phyloP scores from a whole-genome alignment of 2,113 vertebrate genomes.

The Pluvianellus socialis region DNA sequence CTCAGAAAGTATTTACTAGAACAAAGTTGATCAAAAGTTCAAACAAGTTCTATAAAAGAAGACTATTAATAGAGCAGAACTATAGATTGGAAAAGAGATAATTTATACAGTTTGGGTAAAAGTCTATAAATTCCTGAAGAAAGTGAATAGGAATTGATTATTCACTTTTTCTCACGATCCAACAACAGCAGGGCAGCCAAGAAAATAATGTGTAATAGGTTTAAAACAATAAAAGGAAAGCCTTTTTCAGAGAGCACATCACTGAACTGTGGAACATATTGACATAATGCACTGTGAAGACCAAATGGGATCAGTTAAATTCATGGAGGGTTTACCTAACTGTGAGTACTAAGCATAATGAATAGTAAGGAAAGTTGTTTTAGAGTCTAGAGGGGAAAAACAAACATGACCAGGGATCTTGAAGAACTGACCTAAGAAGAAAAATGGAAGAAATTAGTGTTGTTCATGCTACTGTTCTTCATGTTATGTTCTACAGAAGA shows the following conservation, averaged over 20 bases:
- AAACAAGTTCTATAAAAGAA: neutral
- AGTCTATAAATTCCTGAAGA: constrained; percentile 6
- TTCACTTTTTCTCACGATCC: neutral
- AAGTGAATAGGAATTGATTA: constrained; percentile 51
- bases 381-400: neutral
- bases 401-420: neutral
- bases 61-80: neutral
- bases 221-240: constrained; percentile 23
- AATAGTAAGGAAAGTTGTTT: neutral
- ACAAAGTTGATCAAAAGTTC: constrained; percentile 1
- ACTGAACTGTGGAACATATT: neutral
- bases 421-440: neutral
- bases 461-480: neutral
- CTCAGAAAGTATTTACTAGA: neutral
- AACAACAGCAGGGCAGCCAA: neutral
- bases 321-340: neutral
- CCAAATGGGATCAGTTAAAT: neutral
- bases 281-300: neutral
- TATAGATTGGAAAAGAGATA: constrained; percentile 8
- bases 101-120: constrained; percentile 14
- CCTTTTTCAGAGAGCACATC: neutral
- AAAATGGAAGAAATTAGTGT: neutral
- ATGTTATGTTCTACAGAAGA: neutral
- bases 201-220: neutral
- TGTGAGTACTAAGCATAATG: neutral